A percentile compares a stretch with the other conserved stretches of the same genome.
Conservation (phyloP, 2,113 vertebrate genomes). For the Pteronura brasiliensis region DNA sequence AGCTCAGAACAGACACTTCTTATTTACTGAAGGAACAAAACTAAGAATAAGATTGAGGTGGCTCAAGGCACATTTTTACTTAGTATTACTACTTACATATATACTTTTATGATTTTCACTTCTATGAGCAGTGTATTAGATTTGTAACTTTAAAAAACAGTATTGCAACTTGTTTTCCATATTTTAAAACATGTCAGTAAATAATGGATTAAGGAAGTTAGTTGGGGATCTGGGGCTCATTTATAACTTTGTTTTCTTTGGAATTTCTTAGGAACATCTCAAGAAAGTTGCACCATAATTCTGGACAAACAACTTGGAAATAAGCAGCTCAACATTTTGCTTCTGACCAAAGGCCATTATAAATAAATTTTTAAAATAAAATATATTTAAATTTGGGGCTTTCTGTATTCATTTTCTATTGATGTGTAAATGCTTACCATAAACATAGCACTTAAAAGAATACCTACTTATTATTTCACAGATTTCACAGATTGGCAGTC, state of each 20-base stretch:
- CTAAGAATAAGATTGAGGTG: background rate
- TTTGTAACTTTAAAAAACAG: background rate
- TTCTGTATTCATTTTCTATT: background rate
- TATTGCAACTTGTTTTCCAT: background rate
- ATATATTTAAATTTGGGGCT: background rate
- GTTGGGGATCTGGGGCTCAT: background rate
- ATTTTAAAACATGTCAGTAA: conserved; percentile 25
- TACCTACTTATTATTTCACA: background rate
- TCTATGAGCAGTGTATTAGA: background rate
- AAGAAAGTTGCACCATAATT: background rate
- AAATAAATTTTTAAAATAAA: background rate
- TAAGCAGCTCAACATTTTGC: background rate
- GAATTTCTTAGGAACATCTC: background rate
- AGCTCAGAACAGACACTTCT: background rate
- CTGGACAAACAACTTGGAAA: conserved; percentile 31
- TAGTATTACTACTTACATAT: background rate
- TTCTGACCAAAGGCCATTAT: background rate
- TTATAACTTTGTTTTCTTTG: background rate
- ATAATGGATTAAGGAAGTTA: background rate
- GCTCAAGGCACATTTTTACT: background rate
- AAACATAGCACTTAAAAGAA: background rate
- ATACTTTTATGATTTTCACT: conserved; percentile 14
- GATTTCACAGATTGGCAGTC: background rate
- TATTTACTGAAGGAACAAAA: background rate
- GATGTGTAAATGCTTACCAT: background rate